Base-by-base conservation (phyloP, 2,888 invertebrate genomes). In the Cheilosia grossa region DNA sequence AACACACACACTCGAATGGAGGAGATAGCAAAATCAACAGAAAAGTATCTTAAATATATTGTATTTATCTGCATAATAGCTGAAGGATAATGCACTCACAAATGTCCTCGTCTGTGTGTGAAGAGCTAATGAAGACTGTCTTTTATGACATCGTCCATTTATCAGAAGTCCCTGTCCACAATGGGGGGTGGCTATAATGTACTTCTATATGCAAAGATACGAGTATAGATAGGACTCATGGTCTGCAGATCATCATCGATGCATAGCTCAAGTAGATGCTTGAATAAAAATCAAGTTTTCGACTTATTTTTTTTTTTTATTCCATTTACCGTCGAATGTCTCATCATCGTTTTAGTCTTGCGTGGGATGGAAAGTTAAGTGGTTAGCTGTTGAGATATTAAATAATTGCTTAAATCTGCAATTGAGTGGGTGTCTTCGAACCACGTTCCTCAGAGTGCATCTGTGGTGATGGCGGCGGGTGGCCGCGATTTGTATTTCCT, bases 191-290 rank as follows among this genome's bases (percentile, higher is more conserved):
- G 33, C 7, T 17, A 21, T 13, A 30, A n/a, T 24, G 15, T 54
- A 24, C 4, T 17, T 21, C 49, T n/a, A 42, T n/a, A 42, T 42
- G 42, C 27, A 44, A 19, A 56, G 30, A 33, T 56, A 21, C 21
- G 21, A 21, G 21, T 21, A 56, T n/a, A 21, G 27, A 64, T 13
- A 53, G 30, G 58, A 42, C 19, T 33, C 66, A 67, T 73, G 27
- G 47, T 73, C 79, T 61, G 61, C 74, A 74, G 66, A 82, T 75
- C 63, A 67, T 61, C 74, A 53, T 64, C 64, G 40, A 74, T 70
- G 58, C 59, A 53, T 17, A 72, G 15, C 59, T 58, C 58, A 82
- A 70, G 58, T 77, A 51, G 13, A 66, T 72, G 15, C 64, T 75
- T 75, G 21, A 70, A 53, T 61, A 19, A 64, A 61, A 73, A 66